phyloP scores from a whole-genome alignment of 2,888 invertebrate genomes.

The Nineta flava region DNA sequence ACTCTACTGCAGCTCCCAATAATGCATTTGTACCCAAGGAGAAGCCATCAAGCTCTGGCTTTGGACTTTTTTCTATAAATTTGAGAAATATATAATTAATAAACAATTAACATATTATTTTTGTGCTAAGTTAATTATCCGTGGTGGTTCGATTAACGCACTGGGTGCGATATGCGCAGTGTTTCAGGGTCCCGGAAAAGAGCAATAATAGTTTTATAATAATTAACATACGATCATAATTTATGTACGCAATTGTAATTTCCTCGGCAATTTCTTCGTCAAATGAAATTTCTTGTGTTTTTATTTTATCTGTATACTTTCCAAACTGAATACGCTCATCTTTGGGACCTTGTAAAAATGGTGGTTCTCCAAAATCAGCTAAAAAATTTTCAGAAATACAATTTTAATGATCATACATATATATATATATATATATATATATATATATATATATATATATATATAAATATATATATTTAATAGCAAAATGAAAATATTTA shows the following conservation, averaged over 20 bases:
- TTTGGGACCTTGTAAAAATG: background rate
- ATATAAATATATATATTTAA: background rate
- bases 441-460: conserved; percentile 1
- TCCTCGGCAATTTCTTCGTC: conserved; percentile 1
- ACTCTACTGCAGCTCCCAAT: background rate
- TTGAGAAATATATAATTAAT: background rate
- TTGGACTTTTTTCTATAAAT: background rate
- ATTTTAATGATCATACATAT: background rate
- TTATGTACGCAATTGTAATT: conserved; percentile 2
- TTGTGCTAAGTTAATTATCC: no score
- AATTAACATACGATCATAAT: conserved; percentile 1
- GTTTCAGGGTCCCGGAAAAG: background rate
- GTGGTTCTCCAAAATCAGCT: conserved; percentile 1
- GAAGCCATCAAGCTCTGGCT: background rate
- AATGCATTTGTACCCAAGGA: background rate
- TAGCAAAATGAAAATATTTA: no score
- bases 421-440: background rate
- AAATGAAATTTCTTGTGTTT: background rate
- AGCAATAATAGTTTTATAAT: background rate
- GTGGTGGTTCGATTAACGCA: no score
- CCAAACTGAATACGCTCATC: conserved; percentile 2
- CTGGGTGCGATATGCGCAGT: no score
- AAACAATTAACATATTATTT: background rate
- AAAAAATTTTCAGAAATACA: background rate
- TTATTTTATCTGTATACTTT: background rate